Conservation (phyloP, 1,140 invertebrate species). For the Bombus waltoni region DNA sequence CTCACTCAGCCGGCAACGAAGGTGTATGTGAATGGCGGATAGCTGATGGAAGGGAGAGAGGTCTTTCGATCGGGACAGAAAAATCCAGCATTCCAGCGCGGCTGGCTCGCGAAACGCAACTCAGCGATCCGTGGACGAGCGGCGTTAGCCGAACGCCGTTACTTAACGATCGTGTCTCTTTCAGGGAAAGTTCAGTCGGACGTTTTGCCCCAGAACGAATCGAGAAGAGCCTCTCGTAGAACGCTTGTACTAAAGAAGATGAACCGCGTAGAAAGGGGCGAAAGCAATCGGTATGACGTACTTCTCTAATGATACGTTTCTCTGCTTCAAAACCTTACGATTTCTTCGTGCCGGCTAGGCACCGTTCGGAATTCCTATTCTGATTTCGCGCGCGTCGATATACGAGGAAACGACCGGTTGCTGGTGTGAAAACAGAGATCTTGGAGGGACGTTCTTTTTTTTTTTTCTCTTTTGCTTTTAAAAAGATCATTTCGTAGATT, state of each 20-base stretch:
- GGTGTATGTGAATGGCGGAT: constrained; percentile 45
- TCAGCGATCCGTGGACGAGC: constrained; percentile 67
- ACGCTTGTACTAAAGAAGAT: neutral
- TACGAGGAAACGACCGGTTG: neutral
- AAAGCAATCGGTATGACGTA: constrained; percentile 11
- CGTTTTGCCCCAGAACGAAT: constrained; percentile 29
- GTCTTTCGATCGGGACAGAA: constrained; percentile 54
- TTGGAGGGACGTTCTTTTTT: neutral
- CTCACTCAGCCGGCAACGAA: constrained; percentile 73
- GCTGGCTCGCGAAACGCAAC: constrained; percentile 60
- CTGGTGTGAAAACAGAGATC: neutral
- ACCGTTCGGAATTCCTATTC: neutral
- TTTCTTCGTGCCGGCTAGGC: neutral
- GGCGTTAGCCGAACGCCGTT: constrained; percentile 69
- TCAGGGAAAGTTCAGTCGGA: constrained; percentile 56
- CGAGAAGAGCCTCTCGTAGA: constrained; percentile 22
- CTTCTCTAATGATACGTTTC: neutral
- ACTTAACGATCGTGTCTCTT: constrained; percentile 52
- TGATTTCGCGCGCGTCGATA: neutral
- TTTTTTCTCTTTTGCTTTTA: neutral
- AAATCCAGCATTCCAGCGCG: constrained; percentile 63
- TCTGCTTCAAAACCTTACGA: neutral
- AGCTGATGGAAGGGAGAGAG: constrained; percentile 53
- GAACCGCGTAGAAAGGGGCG: constrained; percentile 22
- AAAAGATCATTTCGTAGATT: neutral